Conservation (phyloP, 2,797 vertebrate species). For the Lagorchestes hirsutus region DNA sequence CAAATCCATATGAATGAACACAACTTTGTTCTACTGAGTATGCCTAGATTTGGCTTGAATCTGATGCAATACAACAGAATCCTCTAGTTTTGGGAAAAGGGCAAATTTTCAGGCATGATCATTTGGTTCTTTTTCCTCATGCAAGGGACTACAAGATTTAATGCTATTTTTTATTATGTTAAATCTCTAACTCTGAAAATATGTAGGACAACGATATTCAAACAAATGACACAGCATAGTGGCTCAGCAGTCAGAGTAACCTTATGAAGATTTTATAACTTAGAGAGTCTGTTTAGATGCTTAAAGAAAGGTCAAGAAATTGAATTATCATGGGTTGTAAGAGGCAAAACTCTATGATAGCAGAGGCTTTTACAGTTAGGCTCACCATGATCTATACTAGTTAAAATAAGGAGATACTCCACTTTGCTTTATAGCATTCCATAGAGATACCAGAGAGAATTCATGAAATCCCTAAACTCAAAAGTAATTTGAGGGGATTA, state of each 20-base stretch:
- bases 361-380: background rate
- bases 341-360: background rate
- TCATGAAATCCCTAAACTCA: background rate
- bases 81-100: background rate
- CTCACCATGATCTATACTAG: background rate
- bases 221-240: background rate
- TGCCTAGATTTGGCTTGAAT: background rate
- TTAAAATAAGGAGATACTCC: background rate
- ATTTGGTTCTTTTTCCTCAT: background rate
- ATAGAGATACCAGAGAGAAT: background rate
- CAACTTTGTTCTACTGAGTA: slow-evolving; percentile 7
- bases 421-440: background rate
- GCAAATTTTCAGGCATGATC: background rate
- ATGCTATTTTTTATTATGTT: background rate
- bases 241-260: slow-evolving; percentile 14
- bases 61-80: background rate
- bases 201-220: slow-evolving; percentile 4
- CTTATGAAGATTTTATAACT: background rate
- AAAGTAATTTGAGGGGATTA: background rate
- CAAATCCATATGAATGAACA: slow-evolving; percentile 39
- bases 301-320: slow-evolving; percentile 6
- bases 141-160: background rate
- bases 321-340: background rate
- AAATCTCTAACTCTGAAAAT: slow-evolving; percentile 31
- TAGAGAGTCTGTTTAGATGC: background rate